Conservation (phyloP, 53 echinoderm and acorn worm species). For the Actinopyga echinites region DNA sequence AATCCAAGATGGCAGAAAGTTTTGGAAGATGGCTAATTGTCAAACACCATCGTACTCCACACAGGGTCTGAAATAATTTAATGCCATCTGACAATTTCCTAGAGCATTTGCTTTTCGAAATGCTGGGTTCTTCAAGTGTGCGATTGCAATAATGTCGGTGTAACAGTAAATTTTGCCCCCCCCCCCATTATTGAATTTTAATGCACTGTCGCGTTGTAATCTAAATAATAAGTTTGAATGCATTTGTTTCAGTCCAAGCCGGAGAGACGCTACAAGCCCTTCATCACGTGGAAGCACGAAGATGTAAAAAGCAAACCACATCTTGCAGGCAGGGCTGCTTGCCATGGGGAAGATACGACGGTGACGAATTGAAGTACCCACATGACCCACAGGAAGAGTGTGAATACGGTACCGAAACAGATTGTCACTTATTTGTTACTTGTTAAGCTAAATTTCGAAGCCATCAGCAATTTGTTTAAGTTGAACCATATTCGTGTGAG, state of each 20-base stretch:
- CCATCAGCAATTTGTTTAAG: neutral
- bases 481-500: neutral
- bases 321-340: constrained; percentile 4
- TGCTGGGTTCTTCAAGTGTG: too few species aligned
- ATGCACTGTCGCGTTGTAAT: too few species aligned
- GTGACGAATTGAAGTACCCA: constrained; percentile 24
- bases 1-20: too few species aligned
- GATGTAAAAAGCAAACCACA: neutral
- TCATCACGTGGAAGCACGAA: neutral
- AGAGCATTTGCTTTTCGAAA: too few species aligned
- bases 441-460: neutral
- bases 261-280: constrained; percentile 12
- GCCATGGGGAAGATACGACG: constrained; percentile 29
- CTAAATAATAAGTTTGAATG: too few species aligned
- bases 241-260: neutral
- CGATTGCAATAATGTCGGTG: too few species aligned
- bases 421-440: neutral
- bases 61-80: too few species aligned
- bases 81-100: too few species aligned
- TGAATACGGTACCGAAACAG: neutral
- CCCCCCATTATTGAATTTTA: too few species aligned
- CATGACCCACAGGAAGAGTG: constrained; percentile 21
- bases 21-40: too few species aligned
- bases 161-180: too few species aligned
- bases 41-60: too few species aligned